A percentile compares a stretch with the other conserved stretches of the same genome.
Conservation (phyloP, 2,113 vertebrate genomes). For the Hippocampus guttulatus region DNA sequence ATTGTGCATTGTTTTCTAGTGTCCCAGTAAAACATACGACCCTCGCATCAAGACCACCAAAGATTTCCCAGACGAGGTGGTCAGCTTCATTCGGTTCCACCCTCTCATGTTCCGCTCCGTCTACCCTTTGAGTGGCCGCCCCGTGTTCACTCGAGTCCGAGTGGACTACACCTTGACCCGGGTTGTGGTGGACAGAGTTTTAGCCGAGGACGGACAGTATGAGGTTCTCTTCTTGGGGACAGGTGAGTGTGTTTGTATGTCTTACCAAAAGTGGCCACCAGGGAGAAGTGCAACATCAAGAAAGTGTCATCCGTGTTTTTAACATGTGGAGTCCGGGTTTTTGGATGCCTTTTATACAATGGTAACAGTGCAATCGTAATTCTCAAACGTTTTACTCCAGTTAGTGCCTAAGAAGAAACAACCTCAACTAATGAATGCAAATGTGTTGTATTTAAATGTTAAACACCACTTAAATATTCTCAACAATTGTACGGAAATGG, state of each 20-base stretch:
- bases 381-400: not conserved
- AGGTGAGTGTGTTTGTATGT: conserved; percentile 66
- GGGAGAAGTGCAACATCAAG: conserved; percentile 40
- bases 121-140: conserved; percentile 77
- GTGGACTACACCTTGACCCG: conserved; percentile 89
- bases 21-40: conserved; percentile 94
- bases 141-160: conserved; percentile 83
- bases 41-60: conserved; percentile 88
- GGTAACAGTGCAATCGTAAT: too few relatives aligned
- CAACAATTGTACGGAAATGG: too few relatives aligned
- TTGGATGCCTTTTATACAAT: too few relatives aligned
- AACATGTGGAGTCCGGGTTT: too few relatives aligned
- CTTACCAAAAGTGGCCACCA: conserved; percentile 31
- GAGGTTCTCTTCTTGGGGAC: conserved; percentile 96
- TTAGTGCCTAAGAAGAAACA: not conserved
- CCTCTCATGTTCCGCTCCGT: conserved; percentile 85
- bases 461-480: too few relatives aligned
- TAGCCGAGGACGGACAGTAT: conserved; percentile 92
- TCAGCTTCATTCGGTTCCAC: conserved; percentile 88
- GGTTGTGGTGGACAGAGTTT: conserved; percentile 89
- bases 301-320: not conserved
- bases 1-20: conserved; percentile 63
- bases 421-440: too few relatives aligned
- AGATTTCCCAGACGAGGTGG: conserved; percentile 92
- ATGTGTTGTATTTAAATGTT: too few relatives aligned